These are phyloP conservation scores for Crocuta crocuta DNA, from an alignment of 2,113 vertebrate genomes.

Conservation along the genomic window DNA sequence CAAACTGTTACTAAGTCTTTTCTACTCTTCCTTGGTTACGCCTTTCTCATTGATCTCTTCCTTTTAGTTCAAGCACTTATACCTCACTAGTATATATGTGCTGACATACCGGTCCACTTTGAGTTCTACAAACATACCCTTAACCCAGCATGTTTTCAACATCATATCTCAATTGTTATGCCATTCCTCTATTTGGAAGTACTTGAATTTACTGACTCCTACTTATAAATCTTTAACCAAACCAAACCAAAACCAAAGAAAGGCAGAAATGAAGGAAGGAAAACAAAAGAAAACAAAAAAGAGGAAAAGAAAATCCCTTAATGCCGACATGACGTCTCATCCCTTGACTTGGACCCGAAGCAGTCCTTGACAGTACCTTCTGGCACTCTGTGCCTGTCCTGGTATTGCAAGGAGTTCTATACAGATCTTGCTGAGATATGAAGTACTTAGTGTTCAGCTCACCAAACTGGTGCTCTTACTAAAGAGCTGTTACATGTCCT, in stretches of 20 bases:
- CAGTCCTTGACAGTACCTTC: background rate
- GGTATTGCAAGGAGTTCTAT: background rate
- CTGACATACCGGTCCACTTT: background rate
- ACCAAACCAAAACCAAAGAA: background rate
- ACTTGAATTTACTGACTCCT: background rate
- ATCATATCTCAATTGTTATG: background rate
- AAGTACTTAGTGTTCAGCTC: background rate
- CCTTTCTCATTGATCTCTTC: background rate
- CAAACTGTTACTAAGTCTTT: background rate
- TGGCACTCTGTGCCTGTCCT: background rate
- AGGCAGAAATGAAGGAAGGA: background rate
- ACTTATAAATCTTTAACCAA: background rate
- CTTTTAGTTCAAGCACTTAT: background rate
- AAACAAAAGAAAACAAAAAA: background rate
- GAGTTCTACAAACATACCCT: background rate
- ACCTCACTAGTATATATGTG: background rate
- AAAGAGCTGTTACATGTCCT: background rate
- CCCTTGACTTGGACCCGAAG: background rate
- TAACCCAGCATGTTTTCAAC: background rate
- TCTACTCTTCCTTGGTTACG: background rate
- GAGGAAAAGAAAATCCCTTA: background rate
- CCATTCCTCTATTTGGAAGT: background rate
- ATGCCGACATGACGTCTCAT: background rate
- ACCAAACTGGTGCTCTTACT: background rate
- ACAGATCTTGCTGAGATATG: background rate